Base-by-base conservation (phyloP, 1,140 invertebrate species). In the Bombus confusus region DNA sequence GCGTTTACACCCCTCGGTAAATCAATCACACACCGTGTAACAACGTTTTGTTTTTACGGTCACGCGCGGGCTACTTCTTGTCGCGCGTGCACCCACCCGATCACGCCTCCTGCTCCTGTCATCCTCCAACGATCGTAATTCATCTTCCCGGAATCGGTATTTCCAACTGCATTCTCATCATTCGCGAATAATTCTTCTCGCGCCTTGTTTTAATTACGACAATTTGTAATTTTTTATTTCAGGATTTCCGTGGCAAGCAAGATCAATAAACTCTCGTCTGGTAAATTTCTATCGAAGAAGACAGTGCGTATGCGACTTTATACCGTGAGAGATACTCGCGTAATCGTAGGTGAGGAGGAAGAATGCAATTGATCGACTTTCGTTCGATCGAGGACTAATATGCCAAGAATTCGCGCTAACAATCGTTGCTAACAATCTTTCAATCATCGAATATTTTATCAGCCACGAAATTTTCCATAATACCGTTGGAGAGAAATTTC, bases 1-100 rank as follows among this genome's bases (percentile, higher is more conserved):
- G 87, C 91, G 74, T 92, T 91, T 87, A 88, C 91, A 79, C 90
- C 91, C 90, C 88, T 91, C 91, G 77, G 87, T 91, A 92, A 92
- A 92, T 92, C 91, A 92, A 92, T 92, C 91, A 91, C 88, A 88
- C 89, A 88, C 86, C 66, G 66, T 57, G 75, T 64, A 72, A 77
- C 85, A 90, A 89, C 86, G 86, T 85, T 88, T 89, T 81, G 89
- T 92, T 92, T 91, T 91, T 91, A 91, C 83, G 88, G 73, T 76
- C 62, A 41, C 41, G 62, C n/a, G 34, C 28, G 37, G 39, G 76
- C 47, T 37, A 71, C 52, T 74, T 85, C 83, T 86, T 57, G 47
- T 37, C n/a, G 52, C 52, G n/a, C 5, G 66, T 68, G 43, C 52
- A 34, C 3, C 18, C 80, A 43, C 22, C n/a, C 0, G 69, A 52